A percentile compares a stretch with the other conserved stretches of the same genome.
phyloP scores from a whole-genome alignment of 2,797 vertebrate genomes.

The Sus cebifrons region DNA sequence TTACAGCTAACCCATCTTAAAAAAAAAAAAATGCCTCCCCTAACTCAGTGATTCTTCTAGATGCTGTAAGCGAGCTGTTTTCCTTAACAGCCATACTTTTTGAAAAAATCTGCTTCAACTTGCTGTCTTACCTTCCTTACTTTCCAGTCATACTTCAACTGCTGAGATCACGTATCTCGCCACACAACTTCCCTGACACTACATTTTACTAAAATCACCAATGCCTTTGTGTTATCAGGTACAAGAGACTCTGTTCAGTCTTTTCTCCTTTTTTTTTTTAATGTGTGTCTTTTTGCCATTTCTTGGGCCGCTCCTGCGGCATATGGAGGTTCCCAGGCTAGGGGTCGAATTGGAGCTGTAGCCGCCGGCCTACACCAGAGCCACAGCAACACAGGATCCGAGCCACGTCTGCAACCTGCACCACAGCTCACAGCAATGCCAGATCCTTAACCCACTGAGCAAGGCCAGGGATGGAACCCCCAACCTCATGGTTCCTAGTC shows the following conservation, averaged over 20 bases:
- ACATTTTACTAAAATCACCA: slow-evolving; percentile 8
- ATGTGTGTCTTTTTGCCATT: too few species aligned
- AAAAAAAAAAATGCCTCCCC: not conserved
- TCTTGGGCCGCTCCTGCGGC: too few species aligned
- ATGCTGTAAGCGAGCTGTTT: not conserved
- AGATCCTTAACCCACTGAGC: too few species aligned
- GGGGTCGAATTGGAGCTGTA: too few species aligned
- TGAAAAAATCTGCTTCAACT: slow-evolving; percentile 35
- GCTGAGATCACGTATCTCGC: slow-evolving; percentile 18
- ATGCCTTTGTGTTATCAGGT: slow-evolving; percentile 3
- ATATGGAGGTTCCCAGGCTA: too few species aligned
- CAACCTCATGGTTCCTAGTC: too few species aligned
- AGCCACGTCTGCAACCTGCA: too few species aligned
- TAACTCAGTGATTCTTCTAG: slow-evolving; percentile 1
- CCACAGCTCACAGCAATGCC: too few species aligned
- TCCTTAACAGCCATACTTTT: not conserved
- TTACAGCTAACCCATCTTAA: not conserved
- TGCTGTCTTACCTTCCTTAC: not conserved
- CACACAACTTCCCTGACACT: not conserved
- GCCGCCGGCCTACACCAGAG: too few species aligned
- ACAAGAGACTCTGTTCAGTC: slow-evolving; percentile 4
- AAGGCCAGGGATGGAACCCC: too few species aligned
- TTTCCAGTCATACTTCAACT: not conserved
- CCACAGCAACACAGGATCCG: too few species aligned
- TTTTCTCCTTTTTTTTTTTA: not conserved